phyloP scores from a whole-genome alignment of 2,113 vertebrate genomes.

The Capreolus pygargus region DNA sequence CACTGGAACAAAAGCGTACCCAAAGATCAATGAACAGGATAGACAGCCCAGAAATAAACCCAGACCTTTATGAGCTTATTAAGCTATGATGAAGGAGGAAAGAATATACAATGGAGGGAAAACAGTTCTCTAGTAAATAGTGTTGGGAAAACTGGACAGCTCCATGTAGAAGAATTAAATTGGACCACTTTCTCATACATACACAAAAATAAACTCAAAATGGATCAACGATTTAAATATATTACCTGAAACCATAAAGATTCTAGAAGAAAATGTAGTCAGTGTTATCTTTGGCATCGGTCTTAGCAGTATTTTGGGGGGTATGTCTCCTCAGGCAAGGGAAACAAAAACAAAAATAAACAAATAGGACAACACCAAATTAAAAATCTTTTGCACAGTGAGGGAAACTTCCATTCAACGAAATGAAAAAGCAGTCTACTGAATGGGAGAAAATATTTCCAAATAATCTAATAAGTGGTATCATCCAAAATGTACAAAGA shows the following conservation, averaged over 20 bases:
- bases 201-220: not conserved
- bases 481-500: not conserved
- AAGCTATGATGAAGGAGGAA: not conserved
- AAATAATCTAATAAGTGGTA: not conserved
- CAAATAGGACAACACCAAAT: not conserved
- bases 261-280: not conserved
- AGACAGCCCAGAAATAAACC: not conserved
- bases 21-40: not conserved
- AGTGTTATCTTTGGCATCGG: not conserved
- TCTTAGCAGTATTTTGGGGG: not conserved
- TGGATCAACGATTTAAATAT: not conserved
- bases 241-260: not conserved
- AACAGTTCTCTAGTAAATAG: not conserved
- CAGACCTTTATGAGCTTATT: not conserved
- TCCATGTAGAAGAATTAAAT: not conserved
- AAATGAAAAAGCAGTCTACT: not conserved
- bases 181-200: not conserved
- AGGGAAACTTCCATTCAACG: not conserved
- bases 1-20: not conserved
- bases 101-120: not conserved
- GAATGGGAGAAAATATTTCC: not conserved
- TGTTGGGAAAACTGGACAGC: not conserved
- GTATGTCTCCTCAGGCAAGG: not conserved
- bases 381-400: not conserved
- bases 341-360: not conserved